Evolutionary conservation across 1,140 invertebrate genomes (phyloP).

Genomic region (Lepidurus couesii): DNA sequence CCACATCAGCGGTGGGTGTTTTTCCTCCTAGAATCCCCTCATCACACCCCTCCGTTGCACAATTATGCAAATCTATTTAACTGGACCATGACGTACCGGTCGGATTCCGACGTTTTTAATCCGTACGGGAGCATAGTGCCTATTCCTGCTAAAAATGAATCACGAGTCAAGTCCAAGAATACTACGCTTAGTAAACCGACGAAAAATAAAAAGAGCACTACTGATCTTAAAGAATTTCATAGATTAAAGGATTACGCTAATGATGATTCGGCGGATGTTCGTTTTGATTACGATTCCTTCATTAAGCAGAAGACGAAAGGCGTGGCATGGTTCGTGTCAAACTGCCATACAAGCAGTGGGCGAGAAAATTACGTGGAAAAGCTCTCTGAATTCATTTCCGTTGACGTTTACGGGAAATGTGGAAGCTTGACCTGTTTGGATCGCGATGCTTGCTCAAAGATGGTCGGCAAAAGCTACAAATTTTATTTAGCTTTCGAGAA

Average conservation of each 20-base stretch:
- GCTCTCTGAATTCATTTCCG: slow-evolving; percentile 46
- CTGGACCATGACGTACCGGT: slow-evolving; percentile 55
- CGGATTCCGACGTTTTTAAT: slow-evolving; percentile 50
- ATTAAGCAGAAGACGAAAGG: slow-evolving; percentile 41
- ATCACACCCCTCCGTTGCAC: slow-evolving; percentile 9
- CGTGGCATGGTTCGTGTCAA: slow-evolving; percentile 51
- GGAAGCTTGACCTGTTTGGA: slow-evolving; percentile 36
- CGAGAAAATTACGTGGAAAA: slow-evolving; percentile 48
- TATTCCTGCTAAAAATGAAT: not conserved
- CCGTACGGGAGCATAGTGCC: slow-evolving; percentile 44
- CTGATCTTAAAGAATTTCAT: not conserved
- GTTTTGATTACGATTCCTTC: not conserved
- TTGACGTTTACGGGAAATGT: slow-evolving; percentile 54
- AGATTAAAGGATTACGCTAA: slow-evolving; percentile 16
- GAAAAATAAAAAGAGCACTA: not conserved
- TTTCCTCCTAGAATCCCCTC: slow-evolving; percentile 38
- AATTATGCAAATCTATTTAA: slow-evolving; percentile 48
- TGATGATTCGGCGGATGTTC: not conserved
- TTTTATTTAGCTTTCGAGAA: slow-evolving; percentile 53
- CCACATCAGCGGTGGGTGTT: slow-evolving; percentile 36
- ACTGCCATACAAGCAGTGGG: slow-evolving; percentile 47
- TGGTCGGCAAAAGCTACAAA: slow-evolving; percentile 42
- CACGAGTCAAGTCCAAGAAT: not conserved
- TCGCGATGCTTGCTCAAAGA: not conserved
- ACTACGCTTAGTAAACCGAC: no score